These are phyloP conservation scores for Hipparchia sbordonii DNA, from an alignment of 2,888 invertebrate species.

Conservation along the genomic window DNA sequence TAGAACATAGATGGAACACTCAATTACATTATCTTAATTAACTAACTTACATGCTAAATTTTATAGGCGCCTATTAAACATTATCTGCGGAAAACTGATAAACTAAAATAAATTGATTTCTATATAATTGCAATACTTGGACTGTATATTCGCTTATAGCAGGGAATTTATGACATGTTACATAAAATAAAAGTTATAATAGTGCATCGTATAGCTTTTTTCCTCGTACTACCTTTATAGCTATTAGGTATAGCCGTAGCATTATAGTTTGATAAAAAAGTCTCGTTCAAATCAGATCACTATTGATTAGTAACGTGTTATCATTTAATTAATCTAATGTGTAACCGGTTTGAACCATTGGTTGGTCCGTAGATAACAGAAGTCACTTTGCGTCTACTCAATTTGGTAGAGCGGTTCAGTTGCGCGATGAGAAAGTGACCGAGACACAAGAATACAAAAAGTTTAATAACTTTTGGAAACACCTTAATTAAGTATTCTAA, in stretches of 20 bases:
- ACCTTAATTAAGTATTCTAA: background rate
- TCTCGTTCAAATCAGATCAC: constrained; percentile 2
- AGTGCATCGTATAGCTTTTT: background rate
- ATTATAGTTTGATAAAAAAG: background rate
- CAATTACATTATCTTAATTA: no score
- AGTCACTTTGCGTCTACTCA: constrained; percentile 3
- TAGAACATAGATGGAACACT: no score
- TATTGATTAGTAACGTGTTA: constrained; percentile 3
- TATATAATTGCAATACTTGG: no score
- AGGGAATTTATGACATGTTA: no score
- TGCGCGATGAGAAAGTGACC: constrained; percentile 1
- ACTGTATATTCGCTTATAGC: no score
- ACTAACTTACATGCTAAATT: no score
- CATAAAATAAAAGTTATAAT: background rate
- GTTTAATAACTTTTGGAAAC: background rate
- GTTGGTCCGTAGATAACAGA: background rate
- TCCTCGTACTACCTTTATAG: background rate
- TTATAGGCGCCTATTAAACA: no score
- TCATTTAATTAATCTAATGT: constrained; percentile 11
- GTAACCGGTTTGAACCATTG: background rate
- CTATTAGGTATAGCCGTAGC: background rate
- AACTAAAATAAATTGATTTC: no score
- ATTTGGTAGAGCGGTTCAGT: background rate
- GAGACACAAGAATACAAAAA: background rate
- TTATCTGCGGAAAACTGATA: no score